Conservation (phyloP, 37 sponge, comb jelly and placozoan genomes). For the Chondrosia reniformis region DNA sequence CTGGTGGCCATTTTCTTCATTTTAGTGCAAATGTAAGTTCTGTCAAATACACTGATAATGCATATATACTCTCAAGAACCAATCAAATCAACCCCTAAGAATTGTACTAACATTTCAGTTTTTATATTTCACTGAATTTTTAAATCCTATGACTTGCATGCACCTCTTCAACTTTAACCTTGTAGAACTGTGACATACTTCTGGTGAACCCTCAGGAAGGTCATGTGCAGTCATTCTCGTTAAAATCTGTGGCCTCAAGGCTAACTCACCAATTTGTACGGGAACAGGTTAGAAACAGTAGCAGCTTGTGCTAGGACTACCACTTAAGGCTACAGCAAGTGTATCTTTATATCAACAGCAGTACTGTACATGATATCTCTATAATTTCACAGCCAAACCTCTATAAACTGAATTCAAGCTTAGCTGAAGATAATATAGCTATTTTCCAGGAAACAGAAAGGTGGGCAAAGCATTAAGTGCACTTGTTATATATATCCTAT, state of each 20-base stretch:
- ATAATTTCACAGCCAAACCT: no score
- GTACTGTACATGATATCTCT: no score
- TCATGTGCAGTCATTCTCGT: constrained; percentile 4
- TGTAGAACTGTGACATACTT: constrained; percentile 17
- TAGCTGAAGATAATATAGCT: neutral
- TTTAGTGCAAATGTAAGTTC: no score
- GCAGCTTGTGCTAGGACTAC: no score
- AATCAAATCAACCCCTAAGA: neutral
- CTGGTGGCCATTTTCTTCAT: no score
- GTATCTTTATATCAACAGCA: no score
- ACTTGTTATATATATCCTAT: no score
- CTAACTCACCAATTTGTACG: neutral
- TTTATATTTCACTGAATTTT: neutral
- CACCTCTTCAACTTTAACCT: neutral
- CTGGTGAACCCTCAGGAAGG: constrained; percentile 27
- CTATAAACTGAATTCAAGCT: neutral
- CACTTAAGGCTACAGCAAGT: no score
- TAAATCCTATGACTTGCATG: neutral
- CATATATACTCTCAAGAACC: no score
- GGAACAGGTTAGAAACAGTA: constrained; percentile 13
- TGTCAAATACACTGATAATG: no score
- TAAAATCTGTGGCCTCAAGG: constrained; percentile 8
- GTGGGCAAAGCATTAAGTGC: neutral
- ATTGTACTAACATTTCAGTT: neutral
- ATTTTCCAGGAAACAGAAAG: neutral